These are phyloP conservation scores for Hemiscyllium ocellatum DNA, from an alignment of 2,113 vertebrate species.

Conservation along the genomic window DNA sequence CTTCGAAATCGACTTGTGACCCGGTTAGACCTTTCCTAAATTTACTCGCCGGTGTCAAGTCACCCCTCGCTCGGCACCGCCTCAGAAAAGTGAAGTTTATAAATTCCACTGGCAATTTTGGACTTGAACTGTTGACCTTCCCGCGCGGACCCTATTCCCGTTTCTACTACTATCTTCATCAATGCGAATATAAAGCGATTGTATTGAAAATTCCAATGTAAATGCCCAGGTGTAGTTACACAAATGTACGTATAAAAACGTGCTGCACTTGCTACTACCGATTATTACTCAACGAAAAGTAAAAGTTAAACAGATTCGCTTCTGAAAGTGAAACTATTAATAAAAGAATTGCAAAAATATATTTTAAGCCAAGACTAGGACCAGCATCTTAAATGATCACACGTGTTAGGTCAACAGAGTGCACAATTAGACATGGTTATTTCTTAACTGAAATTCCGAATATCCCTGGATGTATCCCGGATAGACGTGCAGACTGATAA, in stretches of 20 bases:
- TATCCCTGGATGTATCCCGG: constrained; percentile 44
- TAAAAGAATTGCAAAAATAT: background rate
- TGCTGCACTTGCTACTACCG: background rate
- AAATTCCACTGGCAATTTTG: too few species aligned
- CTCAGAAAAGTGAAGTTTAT: background rate
- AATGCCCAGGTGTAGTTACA: background rate
- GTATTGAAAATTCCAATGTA: background rate
- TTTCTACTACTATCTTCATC: background rate
- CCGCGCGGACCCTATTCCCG: background rate
- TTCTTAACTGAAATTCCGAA: constrained; percentile 45
- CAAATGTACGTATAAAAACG: background rate
- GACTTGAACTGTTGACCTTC: background rate
- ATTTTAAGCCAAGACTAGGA: constrained; percentile 38
- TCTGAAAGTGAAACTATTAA: constrained; percentile 35
- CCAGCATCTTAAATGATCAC: constrained; percentile 42
- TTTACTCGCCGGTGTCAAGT: background rate
- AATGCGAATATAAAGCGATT: background rate
- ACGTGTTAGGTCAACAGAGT: constrained; percentile 49
- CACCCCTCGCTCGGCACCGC: background rate
- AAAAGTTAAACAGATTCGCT: constrained; percentile 19
- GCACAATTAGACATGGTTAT: constrained; percentile 46
- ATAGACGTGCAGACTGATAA: constrained; percentile 34
- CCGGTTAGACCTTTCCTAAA: background rate
- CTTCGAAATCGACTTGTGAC: background rate
- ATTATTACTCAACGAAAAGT: constrained; percentile 22